phyloP scores from a whole-genome alignment of 35 echinoderm and acorn worm species.

The Acanthaster planci region DNA sequence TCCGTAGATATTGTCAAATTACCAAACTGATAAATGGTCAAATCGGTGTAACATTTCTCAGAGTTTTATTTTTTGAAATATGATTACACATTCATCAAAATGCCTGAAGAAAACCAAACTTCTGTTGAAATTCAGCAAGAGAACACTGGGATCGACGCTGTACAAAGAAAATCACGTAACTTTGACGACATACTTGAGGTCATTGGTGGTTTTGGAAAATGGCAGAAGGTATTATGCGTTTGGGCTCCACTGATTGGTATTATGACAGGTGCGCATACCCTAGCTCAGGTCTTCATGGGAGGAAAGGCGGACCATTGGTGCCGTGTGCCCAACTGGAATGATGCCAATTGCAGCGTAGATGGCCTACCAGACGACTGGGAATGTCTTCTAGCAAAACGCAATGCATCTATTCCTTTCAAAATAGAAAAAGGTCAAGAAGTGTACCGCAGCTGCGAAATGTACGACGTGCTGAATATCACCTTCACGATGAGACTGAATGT shows the following conservation, averaged over 20 bases:
- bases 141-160: too few relatives aligned
- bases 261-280: conserved; percentile 10
- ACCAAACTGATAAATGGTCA: too few relatives aligned
- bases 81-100: too few relatives aligned
- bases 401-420: conserved; percentile 44
- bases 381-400: conserved; percentile 29
- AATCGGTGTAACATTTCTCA: too few relatives aligned
- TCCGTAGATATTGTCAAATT: too few relatives aligned
- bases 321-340: conserved; percentile 2
- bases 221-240: conserved; percentile 42
- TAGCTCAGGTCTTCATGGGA: conserved; percentile 46
- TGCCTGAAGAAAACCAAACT: too few relatives aligned
- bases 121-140: too few relatives aligned
- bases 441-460: conserved; percentile 16
- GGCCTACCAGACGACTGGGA: conserved; percentile 13
- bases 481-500: conserved; percentile 36
- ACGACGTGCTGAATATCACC: conserved; percentile 1
- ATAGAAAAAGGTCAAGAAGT: background rate
- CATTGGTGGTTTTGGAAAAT: conserved; percentile 46
- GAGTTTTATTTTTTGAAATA: too few relatives aligned
- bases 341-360: background rate
- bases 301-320: conserved; percentile 49
- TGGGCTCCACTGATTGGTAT: conserved; percentile 37
- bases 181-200: conserved; percentile 44
- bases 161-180: background rate